Evolutionary conservation across 2,113 vertebrate species (phyloP).

Genomic region (Tinamus guttatus): DNA sequence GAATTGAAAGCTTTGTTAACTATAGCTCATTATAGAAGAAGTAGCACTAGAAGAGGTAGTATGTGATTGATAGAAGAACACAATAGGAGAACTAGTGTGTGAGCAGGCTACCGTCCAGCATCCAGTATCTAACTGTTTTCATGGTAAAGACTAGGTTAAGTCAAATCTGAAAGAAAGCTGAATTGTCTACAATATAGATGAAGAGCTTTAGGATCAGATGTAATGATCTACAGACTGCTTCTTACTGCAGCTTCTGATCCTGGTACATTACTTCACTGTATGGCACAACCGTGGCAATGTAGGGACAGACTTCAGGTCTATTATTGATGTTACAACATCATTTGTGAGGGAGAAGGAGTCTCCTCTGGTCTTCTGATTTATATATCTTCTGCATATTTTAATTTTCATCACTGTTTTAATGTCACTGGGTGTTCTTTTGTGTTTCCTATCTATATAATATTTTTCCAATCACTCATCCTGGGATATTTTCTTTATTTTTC

Average conservation of each 20-base stretch:
- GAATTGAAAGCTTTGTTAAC: neutral
- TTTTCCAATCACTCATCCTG: neutral
- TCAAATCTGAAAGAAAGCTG: neutral
- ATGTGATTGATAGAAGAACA: neutral
- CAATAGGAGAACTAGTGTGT: neutral
- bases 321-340: neutral
- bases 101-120: neutral
- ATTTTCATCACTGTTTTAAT: neutral
- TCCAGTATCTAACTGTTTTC: too few relatives aligned
- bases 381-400: neutral
- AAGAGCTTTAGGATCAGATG: neutral
- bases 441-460: neutral
- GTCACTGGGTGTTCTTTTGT: neutral
- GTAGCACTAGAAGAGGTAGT: neutral
- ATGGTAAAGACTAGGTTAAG: neutral
- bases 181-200: neutral
- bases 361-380: neutral
- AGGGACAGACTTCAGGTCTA: neutral
- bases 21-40: neutral
- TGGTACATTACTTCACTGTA: too few relatives aligned
- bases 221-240: neutral
- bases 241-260: neutral
- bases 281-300: accelerated
- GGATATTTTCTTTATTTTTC: neutral
- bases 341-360: neutral